Conservation (phyloP, 2,113 vertebrate species). For the Tiliqua scincoides region DNA sequence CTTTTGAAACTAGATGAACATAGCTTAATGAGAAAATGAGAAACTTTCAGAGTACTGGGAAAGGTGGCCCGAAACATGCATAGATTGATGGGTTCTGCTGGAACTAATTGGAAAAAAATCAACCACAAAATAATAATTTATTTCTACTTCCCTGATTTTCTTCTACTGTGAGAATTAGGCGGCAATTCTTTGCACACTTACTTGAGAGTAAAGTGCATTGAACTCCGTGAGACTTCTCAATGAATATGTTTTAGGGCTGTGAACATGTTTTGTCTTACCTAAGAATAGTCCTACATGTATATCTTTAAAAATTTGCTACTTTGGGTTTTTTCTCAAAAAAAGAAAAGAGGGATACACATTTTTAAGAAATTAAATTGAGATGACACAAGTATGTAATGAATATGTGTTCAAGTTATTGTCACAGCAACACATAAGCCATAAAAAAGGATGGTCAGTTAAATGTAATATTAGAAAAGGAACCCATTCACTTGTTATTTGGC, state of each 20-base stretch:
- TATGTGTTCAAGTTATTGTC: neutral
- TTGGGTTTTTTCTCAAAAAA: no score
- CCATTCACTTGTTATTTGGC: neutral
- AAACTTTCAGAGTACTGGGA: no score
- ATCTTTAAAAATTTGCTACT: neutral
- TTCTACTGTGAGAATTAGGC: slow-evolving; percentile 57
- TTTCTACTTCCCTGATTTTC: slow-evolving; percentile 55
- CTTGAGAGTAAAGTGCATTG: neutral
- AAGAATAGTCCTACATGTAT: slow-evolving; percentile 53
- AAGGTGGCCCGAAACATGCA: slow-evolving; percentile 22
- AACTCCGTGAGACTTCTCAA: neutral
- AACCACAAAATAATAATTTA: slow-evolving; percentile 37
- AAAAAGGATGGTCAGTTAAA: neutral
- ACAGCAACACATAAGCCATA: neutral
- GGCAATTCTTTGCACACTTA: neutral
- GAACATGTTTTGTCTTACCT: slow-evolving; percentile 70
- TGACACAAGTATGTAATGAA: neutral
- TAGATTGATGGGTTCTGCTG: slow-evolving; percentile 3
- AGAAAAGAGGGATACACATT: no score
- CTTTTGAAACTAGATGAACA: slow-evolving; percentile 6
- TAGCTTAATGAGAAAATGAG: no score
- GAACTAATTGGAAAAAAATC: slow-evolving; percentile 20
- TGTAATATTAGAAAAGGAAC: neutral
- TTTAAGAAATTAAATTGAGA: neutral
- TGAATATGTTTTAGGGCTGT: neutral